Evolutionary conservation across 1,140 invertebrate species (phyloP), one percentile per base, ranked within the genome.

Genomic region (Drosophila kurseongensis): DNA sequence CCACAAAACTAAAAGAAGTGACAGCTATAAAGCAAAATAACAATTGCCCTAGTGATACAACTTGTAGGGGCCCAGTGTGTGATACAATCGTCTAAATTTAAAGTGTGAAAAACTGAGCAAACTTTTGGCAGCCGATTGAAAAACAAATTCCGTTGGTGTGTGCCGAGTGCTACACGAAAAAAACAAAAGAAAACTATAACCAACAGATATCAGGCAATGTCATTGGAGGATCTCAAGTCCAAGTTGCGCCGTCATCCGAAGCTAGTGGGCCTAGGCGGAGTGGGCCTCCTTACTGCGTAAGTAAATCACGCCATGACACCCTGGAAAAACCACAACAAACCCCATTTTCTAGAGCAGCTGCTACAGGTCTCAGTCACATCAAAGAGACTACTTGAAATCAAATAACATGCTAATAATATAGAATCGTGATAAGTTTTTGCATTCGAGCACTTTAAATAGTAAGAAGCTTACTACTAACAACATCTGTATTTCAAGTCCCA

Each of bases 201-300:
- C 44, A 38, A 3, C 18, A 69, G 66, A 76, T 56, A 62, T 44
- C 69, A 68, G 80, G 80, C 80, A 67, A 86, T 90, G 85, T 81
- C 85, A 85, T 81, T 90, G 54, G 86, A 90, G 68, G 81, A 90
- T 67, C 74, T 90, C 23, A 90, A 81, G 71, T 51, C 72, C 62
- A 90, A 78, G 45, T 32, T 91, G 55, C 72, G 82, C 59, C 90
- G 90, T 76, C 79, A 90, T 77, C 80, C 80, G 44, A 91, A 91
- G 63, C 63, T 90, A 61, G 45, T 91, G 42, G 89, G 89, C 55
- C 50, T 91, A 5, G 90, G 90, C 50, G 73, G 90, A 58, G 69
- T 91, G 76, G 90, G 90, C 51, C 75, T 91, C 16, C 71, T 91
- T 40, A 91, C 86, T 63, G 86, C 90, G 90, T 91, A 85, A 91